Percentiles rank a stretch among this genome's conserved stretches.
These are phyloP conservation scores for Nasua narica DNA, from an alignment of 2,797 vertebrate species.

Conservation along the genomic window DNA sequence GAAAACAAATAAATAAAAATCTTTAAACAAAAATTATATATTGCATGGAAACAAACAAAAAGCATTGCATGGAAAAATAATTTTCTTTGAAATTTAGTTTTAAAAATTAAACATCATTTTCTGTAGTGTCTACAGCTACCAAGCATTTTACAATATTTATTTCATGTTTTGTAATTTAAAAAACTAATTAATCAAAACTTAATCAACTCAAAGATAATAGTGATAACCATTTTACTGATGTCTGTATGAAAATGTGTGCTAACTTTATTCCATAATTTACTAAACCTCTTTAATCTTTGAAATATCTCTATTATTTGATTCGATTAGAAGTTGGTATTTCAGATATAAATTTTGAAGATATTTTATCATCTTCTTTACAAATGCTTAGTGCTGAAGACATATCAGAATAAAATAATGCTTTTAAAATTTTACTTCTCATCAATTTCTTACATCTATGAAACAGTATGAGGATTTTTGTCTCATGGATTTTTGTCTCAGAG, in stretches of 20 bases:
- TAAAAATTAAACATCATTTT: neutral
- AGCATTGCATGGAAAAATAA: neutral
- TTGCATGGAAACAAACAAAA: neutral
- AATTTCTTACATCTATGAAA: neutral
- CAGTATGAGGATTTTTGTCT: neutral
- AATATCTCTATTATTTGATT: neutral
- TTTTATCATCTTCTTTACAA: neutral
- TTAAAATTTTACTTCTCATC: neutral
- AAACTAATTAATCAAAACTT: neutral
- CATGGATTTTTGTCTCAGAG: too few relatives aligned
- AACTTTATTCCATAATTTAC: neutral
- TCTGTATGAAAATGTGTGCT: neutral
- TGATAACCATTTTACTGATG: neutral
- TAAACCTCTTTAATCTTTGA: neutral
- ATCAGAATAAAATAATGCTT: neutral
- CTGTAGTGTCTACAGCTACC: neutral
- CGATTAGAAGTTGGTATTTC: neutral
- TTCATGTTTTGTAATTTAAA: neutral
- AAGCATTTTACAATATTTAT: neutral
- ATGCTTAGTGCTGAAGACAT: neutral
- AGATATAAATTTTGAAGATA: neutral
- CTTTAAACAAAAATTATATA: neutral
- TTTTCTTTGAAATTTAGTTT: neutral
- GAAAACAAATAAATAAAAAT: too few relatives aligned
- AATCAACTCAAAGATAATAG: neutral